A percentile compares a stretch with the other conserved stretches of the same genome.
phyloP scores from a whole-genome alignment of 2,797 vertebrate species.

The Onychomys arenicola region DNA sequence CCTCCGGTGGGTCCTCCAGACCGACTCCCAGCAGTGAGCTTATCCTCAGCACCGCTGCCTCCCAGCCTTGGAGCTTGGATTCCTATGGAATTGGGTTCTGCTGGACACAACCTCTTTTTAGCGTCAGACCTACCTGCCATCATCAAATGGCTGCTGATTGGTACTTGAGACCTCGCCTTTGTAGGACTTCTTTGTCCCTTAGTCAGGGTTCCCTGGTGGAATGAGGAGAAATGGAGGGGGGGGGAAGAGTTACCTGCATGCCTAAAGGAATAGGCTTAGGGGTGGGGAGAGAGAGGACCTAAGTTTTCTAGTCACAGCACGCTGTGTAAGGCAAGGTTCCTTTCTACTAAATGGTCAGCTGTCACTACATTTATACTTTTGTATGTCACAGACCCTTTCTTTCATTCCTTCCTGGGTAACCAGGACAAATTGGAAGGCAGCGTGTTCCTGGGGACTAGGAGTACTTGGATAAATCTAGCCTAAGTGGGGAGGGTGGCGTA shows the following conservation, averaged over 20 bases:
- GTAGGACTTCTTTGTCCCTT: constrained; percentile 75
- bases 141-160: constrained; percentile 77
- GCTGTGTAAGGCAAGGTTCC: constrained; percentile 70
- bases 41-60: constrained; percentile 81
- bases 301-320: constrained; percentile 72
- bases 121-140: constrained; percentile 83
- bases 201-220: constrained; percentile 76
- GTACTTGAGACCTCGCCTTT: constrained; percentile 75
- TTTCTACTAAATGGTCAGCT: constrained; percentile 79
- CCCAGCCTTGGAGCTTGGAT: constrained; percentile 89
- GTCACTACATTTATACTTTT: constrained; percentile 79
- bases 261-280: constrained; percentile 72
- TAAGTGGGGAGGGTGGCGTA: background rate
- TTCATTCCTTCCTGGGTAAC: constrained; percentile 62
- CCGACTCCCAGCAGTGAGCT: constrained; percentile 89
- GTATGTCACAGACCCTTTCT: constrained; percentile 76
- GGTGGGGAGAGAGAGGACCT: constrained; percentile 57
- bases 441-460: constrained; percentile 16
- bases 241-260: constrained; percentile 75
- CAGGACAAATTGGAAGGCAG: constrained; percentile 69
- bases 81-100: constrained; percentile 96
- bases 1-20: constrained; percentile 91
- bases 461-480: constrained; percentile 27
- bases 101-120: constrained; percentile 85
- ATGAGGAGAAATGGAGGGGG: constrained; percentile 55